These are phyloP conservation scores for Myrmecophaga tridactyla DNA, from an alignment of 2,113 vertebrate genomes.

Conservation along the genomic window DNA sequence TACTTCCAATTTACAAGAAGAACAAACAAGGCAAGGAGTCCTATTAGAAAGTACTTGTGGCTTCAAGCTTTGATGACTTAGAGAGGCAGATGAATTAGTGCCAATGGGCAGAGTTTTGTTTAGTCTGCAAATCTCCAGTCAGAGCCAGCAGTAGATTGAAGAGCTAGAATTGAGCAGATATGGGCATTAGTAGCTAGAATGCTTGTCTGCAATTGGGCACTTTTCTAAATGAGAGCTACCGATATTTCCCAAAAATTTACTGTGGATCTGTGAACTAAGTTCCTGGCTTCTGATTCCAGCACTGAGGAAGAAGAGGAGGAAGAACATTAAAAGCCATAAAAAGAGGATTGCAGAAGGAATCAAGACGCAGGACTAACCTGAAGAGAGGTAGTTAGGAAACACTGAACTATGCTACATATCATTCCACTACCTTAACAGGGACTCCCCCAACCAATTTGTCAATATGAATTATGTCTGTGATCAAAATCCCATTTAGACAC, in stretches of 20 bases:
- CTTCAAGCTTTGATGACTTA: conserved; percentile 8
- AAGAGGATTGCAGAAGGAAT: neutral
- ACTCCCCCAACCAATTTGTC: neutral
- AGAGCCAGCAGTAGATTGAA: neutral
- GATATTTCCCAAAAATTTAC: neutral
- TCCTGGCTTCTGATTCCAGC: neutral
- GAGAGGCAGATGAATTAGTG: neutral
- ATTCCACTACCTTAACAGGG: neutral
- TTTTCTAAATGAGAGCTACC: conserved; percentile 9
- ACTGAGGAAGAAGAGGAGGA: neutral
- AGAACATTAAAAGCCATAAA: neutral
- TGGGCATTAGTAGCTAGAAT: neutral
- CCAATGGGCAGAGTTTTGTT: neutral
- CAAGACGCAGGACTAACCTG: neutral
- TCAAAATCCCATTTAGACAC: neutral
- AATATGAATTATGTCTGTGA: neutral
- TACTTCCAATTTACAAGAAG: neutral
- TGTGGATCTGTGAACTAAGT: neutral
- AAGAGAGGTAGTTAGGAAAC: neutral
- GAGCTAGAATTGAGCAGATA: neutral
- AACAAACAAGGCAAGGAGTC: conserved; percentile 21
- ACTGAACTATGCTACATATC: neutral
- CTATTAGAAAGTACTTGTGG: neutral
- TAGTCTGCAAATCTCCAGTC: neutral
- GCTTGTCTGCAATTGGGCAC: neutral